A percentile compares a stretch with the other conserved stretches of the same genome.
phyloP scores from a whole-genome alignment of 2,797 vertebrate species.

The Sebastes iracundus region DNA sequence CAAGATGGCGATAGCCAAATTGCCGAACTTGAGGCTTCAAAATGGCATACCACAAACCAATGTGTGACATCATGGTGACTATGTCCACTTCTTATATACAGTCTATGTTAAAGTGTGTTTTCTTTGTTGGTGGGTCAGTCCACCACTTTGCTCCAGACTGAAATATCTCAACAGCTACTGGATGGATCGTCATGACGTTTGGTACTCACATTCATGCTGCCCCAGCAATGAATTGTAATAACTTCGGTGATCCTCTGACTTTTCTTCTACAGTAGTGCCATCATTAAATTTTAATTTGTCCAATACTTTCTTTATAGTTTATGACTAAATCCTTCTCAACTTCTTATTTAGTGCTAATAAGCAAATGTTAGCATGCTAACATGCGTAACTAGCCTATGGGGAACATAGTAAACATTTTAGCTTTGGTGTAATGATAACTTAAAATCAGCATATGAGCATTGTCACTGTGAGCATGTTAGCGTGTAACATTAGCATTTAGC shows the following conservation, averaged over 20 bases:
- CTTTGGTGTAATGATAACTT: too few relatives aligned
- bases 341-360: neutral
- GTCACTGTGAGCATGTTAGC: neutral
- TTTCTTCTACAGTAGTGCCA: too few relatives aligned
- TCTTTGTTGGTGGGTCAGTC: neutral
- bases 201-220: too few relatives aligned
- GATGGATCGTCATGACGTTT: neutral
- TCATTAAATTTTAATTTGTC: neutral
- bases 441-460: neutral
- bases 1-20: neutral
- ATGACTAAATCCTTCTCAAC: neutral
- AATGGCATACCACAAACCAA: neutral
- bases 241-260: too few relatives aligned
- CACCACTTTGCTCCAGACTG: neutral
- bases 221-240: fast-evolving
- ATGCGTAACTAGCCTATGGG: too few relatives aligned
- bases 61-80: fast-evolving
- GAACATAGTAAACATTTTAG: too few relatives aligned
- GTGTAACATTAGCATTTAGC: too few relatives aligned
- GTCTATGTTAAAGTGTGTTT: neutral
- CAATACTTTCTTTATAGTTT: neutral
- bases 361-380: neutral
- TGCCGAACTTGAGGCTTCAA: neutral
- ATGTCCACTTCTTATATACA: neutral
- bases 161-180: neutral